phyloP scores from a whole-genome alignment of 2,888 invertebrate genomes.

The Diogma glabrata region DNA sequence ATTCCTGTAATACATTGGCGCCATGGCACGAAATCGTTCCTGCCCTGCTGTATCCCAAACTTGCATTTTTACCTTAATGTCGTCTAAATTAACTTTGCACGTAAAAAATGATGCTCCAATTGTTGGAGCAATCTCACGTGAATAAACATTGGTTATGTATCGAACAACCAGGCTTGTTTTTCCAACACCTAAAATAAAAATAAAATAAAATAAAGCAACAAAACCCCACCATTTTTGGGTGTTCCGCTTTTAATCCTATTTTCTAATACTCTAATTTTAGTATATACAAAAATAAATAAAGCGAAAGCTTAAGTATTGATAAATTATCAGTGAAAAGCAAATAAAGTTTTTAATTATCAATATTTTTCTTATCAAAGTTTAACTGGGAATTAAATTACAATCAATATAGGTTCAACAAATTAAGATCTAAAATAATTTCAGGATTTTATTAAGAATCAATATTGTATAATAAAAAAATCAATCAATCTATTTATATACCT shows the following conservation, averaged over 20 bases:
- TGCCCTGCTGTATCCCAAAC: slow-evolving; percentile 44
- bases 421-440: background rate
- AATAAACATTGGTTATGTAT: slow-evolving; percentile 68
- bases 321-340: no score
- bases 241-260: slow-evolving; percentile 5
- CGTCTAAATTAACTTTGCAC: slow-evolving; percentile 64
- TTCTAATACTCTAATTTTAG: no score
- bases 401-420: no score
- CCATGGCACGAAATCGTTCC: slow-evolving; percentile 69
- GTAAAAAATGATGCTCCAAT: slow-evolving; percentile 86
- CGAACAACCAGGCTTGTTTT: slow-evolving; percentile 77
- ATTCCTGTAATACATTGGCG: slow-evolving; percentile 89
- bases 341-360: no score
- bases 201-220: slow-evolving; percentile 5
- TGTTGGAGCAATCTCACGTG: slow-evolving; percentile 65
- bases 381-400: no score
- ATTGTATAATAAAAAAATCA: no score
- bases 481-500: slow-evolving; percentile 42
- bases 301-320: no score
- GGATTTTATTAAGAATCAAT: background rate
- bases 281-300: no score
- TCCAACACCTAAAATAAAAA: slow-evolving; percentile 62
- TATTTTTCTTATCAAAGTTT: no score
- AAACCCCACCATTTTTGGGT: background rate
- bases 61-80: slow-evolving; percentile 63